Base-by-base conservation (phyloP, 2,113 vertebrate species). In the Cromileptes altivelis region DNA sequence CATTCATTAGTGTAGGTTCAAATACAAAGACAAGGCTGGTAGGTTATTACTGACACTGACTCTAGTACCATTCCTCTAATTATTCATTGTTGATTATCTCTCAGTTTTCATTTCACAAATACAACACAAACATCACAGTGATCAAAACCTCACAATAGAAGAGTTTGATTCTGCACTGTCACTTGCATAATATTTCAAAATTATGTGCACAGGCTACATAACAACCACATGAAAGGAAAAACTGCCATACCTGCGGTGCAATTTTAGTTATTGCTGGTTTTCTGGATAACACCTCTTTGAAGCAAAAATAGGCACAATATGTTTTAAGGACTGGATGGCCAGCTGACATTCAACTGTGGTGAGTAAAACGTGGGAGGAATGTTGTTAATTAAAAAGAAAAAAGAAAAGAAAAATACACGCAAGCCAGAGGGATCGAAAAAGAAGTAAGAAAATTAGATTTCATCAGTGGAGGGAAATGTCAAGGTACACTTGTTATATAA, bases 291-390 rank as follows among this genome's bases (percentile, higher is more conserved):
- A 82, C 61, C 23, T 75, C 37, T 37, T 58, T 72, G 17, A 76
- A 77, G 68, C 45, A 67, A 49, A 67, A 74, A 64, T 58, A 92
- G 78, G 85, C 80, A 82, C 75, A 71, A 2, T 65, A 65, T 62
- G 2, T 58, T 30, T 70, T 61, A 64, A 82, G 64, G 74, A 57
- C 56, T 81, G 37, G 79, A 65, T 3, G 65, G 63, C 68, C 55
- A 81, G 47, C 62, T 78, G 42, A 86, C 53, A 85, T 89, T 89
- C 80, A 11, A 73, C 61, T 81, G 71, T 77, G 80, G 80, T 71
- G 70, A 80, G 65, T 74, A 19, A 58, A 63, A 70, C 0, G 17
- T 6, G 25, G 6, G n/a, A 68, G 27, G 4, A 76, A 64, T 88
- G 73, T 42, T 67, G 42, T 30, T 61, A 17, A 73, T 30, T 47